Percentiles rank a stretch among this genome's conserved stretches.
phyloP scores from a whole-genome alignment of 2,797 vertebrate species.

The Falco rusticolus region DNA sequence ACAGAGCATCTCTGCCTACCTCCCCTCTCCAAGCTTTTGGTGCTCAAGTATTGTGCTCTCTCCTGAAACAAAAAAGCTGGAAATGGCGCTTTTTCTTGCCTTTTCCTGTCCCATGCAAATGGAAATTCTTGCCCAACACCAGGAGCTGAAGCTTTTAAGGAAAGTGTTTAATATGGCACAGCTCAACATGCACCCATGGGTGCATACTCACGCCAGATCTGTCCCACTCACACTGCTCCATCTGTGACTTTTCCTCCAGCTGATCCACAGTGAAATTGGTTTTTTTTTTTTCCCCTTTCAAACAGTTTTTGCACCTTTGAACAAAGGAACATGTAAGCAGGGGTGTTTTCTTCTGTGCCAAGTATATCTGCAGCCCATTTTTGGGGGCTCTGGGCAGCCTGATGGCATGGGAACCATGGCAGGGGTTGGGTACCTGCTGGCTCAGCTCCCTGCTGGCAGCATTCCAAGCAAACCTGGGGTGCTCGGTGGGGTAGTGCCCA shows the following conservation, averaged over 20 bases:
- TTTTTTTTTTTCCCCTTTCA: background rate
- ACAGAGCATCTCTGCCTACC: background rate
- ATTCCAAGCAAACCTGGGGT: background rate
- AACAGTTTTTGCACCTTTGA: background rate
- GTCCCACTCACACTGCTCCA: background rate
- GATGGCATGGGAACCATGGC: fast-evolving
- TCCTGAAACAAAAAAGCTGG: background rate
- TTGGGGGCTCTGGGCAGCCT: fast-evolving
- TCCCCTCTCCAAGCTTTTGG: background rate
- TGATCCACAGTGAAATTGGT: background rate
- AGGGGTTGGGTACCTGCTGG: background rate
- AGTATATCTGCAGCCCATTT: background rate
- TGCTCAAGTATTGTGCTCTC: fast-evolving
- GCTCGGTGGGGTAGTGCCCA: background rate
- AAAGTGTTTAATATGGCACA: background rate
- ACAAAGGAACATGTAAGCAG: background rate
- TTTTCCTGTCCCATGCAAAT: background rate
- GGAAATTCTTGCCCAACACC: background rate
- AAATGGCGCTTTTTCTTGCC: background rate
- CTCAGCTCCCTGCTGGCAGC: background rate
- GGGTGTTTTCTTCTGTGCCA: background rate
- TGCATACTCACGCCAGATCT: fast-evolving
- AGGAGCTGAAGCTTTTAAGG: background rate
- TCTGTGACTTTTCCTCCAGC: background rate
- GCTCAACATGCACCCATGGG: background rate